Base-by-base conservation (phyloP, 2,797 vertebrate species). In the Onychomys torridus region DNA sequence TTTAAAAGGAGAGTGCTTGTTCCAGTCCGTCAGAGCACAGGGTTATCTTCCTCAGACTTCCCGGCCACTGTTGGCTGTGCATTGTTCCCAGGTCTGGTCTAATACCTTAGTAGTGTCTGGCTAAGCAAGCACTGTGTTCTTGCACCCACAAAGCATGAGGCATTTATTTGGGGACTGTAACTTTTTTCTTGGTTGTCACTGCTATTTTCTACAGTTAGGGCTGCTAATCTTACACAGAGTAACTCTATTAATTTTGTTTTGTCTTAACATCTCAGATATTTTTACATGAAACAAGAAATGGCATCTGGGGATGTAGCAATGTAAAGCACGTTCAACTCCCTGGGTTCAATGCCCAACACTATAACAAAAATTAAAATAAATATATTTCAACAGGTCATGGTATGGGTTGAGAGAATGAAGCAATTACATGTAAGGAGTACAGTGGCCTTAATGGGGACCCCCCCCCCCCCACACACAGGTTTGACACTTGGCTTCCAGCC, bases 101-200 rank as follows among this genome's bases (percentile, higher is more conserved):
- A 21, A 6, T 55, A 71, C 27, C 8, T 23, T 57, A 19, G 55
- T 13, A 25, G 8, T 29, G 14, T 75, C 77, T 90, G 43, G 27
- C 34, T 21, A 59, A 76, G 27, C 57, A 91, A 69, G 59, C 32
- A 21, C 32, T 65, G 2, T 73, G 86, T 67, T 49, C 49, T 75
- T 84, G 21, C 25, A 61, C 8, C 65, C n/a, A 43, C 32, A 55
- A 65, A 16, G 37, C 79, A 0, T 27, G 14, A 79, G 1, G 2
- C 79, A n/a, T 95, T 89, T 85, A 37, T 95, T 96, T 81, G 25
- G 43, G 63, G 52, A 49, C 17, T 85, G 19, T 65, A 82, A 23
- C 27, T 76, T n/a, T 65, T 27, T 76, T n/a, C 57, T 81, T 82
- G 19, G 2, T 92, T 67, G 55, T n/a, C 77, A 21, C 19, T 77